Base-by-base conservation (phyloP, 2,888 invertebrate genomes). In the Papilio elwesi region DNA sequence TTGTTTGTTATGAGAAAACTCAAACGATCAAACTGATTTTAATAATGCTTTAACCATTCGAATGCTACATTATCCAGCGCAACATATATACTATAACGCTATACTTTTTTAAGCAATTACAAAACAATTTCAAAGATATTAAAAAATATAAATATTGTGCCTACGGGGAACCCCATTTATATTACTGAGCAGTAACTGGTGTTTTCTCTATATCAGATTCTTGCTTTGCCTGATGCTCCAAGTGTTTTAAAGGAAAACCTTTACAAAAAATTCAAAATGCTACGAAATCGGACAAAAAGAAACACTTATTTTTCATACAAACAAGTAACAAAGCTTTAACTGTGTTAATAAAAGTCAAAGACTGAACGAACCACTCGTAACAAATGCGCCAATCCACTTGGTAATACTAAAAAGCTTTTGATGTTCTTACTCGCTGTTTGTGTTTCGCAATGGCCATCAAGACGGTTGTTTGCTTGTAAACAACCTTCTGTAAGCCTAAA, bases 401-500 rank as follows among this genome's bases (percentile, higher is more conserved):
- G 70, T n/a, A 63, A 52, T 47, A 51, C 70, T 70, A 70, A 70
- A 70, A 69, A 62, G 62, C 49, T 26, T 36, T 69, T 51, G 43
- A 68, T 47, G 55, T 36, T 43, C 38, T 47, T 55, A 53, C 47
- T 8, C 38, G 69, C 62, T 38, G 51, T 51, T 68, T 68, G 43
- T n/a, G 53, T 68, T 67, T 68, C 55, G 55, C 55, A 68, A 68
- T 16, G 53, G 47, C 53, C 47, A 26, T 47, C 15, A 55, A 67
- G 52, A 53, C 65, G 6, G 59, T 64, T 64, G 64, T 64, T 53
- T 68, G 13, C 43, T 47, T 47, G 47, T 62, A 70, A 64, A 70
- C 26, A 63, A 53, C 47, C 47, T 43, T 52, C 38, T n/a, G 70
- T 43, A 53, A 43, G 0, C 43, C 63, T 47, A n/a, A 49, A 48